These are phyloP conservation scores for Plestiodon gilberti DNA, from an alignment of 2,113 vertebrate species.

Conservation along the genomic window DNA sequence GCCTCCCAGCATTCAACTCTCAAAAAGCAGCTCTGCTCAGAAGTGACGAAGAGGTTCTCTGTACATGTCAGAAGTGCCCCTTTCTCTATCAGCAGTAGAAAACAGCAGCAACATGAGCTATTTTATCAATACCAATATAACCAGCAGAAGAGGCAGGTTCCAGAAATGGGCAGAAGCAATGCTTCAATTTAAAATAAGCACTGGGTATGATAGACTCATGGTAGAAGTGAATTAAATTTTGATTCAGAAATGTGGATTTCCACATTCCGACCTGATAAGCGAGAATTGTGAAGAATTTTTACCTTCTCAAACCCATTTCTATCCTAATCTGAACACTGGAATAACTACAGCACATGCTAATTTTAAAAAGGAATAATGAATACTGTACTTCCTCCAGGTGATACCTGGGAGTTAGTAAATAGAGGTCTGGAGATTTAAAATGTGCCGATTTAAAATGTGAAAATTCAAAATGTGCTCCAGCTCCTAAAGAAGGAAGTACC, in stretches of 20 bases:
- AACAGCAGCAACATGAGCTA: background rate
- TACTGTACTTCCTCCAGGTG: background rate
- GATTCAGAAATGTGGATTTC: background rate
- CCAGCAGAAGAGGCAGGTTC: background rate
- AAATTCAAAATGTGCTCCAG: background rate
- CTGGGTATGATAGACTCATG: too few species aligned
- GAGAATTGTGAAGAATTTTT: background rate
- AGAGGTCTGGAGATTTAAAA: background rate
- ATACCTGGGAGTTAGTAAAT: background rate
- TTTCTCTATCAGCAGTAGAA: background rate
- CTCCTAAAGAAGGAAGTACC: background rate
- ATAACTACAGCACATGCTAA: background rate
- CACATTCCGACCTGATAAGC: background rate
- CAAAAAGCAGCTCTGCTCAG: background rate
- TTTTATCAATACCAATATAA: background rate
- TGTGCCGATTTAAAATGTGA: too few species aligned
- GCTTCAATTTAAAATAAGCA: background rate
- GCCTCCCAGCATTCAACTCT: background rate
- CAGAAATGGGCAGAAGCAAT: background rate
- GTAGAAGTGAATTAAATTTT: background rate
- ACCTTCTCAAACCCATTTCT: background rate
- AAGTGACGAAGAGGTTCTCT: background rate
- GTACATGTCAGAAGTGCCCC: background rate
- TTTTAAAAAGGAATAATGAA: background rate
- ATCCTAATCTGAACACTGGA: background rate